Percentiles rank a stretch among this genome's conserved stretches.
Evolutionary conservation across 2,888 invertebrate species (phyloP).

Genomic region (Vannuccia rotundouncinata): DNA sequence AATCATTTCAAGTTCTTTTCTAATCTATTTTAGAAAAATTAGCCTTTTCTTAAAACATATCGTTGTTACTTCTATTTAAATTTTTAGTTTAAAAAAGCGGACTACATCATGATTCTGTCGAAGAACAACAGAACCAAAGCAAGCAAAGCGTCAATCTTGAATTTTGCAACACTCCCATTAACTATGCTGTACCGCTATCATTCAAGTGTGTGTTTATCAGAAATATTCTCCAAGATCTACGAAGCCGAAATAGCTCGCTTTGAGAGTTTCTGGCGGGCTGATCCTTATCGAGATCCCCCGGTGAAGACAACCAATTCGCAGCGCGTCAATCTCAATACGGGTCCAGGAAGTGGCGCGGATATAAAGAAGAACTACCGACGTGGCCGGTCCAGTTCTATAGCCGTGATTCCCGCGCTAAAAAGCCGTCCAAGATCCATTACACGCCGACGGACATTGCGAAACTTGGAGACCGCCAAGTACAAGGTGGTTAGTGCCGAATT

Average conservation of each 20-base stretch:
- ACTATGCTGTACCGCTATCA: conserved; percentile 38
- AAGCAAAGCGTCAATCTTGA: conserved; percentile 22
- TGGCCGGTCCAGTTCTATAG: conserved; percentile 8
- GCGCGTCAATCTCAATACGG: neutral
- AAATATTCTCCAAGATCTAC: conserved; percentile 35
- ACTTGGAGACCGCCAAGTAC: conserved; percentile 38
- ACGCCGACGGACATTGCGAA: conserved; percentile 35
- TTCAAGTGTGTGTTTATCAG: conserved; percentile 36
- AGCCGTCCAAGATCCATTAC: neutral
- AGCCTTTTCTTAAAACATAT: no score
- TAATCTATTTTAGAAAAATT: no score
- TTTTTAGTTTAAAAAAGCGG: no score
- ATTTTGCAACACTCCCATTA: conserved; percentile 33
- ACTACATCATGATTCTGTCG: no score
- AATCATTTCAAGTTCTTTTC: no score
- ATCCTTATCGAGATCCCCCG: neutral
- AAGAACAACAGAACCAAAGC: no score
- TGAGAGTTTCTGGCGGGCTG: conserved; percentile 36
- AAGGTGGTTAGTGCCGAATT: conserved; percentile 34
- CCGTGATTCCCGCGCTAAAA: conserved; percentile 22
- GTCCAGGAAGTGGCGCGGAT: neutral
- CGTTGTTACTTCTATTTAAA: no score
- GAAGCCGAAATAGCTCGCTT: conserved; percentile 36
- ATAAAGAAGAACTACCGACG: neutral
- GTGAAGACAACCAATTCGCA: conserved; percentile 1